Evolutionary conservation across 1,140 invertebrate species (phyloP).

Genomic region (Drosophila bipectinata): DNA sequence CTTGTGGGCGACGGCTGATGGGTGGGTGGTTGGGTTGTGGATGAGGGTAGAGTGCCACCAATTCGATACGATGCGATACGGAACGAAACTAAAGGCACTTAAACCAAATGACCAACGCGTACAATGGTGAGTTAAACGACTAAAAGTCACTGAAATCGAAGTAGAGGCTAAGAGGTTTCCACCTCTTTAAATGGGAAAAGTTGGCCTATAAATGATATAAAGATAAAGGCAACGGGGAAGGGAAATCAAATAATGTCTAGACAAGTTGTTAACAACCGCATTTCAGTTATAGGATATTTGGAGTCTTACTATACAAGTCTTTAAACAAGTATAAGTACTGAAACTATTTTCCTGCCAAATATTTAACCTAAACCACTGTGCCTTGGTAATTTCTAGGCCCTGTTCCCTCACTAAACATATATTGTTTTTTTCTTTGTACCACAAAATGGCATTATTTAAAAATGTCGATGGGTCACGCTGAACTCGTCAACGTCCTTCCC

Average conservation of each 20-base stretch:
- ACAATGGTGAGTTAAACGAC: conserved; percentile 50
- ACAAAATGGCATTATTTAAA: conserved; percentile 76
- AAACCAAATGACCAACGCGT: conserved; percentile 53
- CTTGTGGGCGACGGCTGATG: conserved; percentile 20
- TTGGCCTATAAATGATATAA: conserved; percentile 37
- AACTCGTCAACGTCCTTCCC: conserved; percentile 53
- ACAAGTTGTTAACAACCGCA: conserved; percentile 3
- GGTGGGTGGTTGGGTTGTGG: not conserved
- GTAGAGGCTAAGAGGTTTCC: not conserved
- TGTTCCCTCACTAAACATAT: conserved; percentile 34
- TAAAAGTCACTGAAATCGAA: conserved; percentile 34
- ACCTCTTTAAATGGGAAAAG: conserved; percentile 33
- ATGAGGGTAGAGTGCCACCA: conserved; percentile 30
- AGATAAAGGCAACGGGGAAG: conserved; percentile 25
- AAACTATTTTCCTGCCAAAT: no score
- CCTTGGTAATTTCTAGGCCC: conserved; percentile 29
- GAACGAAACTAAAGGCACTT: conserved; percentile 63
- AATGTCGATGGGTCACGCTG: conserved; percentile 79
- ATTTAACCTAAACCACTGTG: conserved; percentile 25
- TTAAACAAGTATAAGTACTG: no score
- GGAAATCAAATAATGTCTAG: conserved; percentile 26
- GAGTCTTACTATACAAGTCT: no score
- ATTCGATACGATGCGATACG: conserved; percentile 51
- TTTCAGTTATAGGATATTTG: conserved; percentile 11
- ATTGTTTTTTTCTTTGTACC: conserved; percentile 40